These are phyloP conservation scores for Cydia strobilella DNA, from an alignment of 1,140 invertebrate genomes.

Conservation along the genomic window DNA sequence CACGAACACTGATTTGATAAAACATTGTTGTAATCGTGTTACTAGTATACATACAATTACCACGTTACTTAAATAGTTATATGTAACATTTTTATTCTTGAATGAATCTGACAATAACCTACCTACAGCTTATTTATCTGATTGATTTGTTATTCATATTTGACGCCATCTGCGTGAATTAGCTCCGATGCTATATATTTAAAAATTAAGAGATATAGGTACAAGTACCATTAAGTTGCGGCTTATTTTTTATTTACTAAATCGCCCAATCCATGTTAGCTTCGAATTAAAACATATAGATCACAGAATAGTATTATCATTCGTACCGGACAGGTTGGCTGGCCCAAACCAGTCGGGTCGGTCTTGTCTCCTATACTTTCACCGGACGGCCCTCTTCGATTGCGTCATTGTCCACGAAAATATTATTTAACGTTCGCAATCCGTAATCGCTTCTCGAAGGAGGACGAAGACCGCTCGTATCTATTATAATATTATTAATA, in stretches of 20 bases:
- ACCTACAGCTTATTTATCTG: too few species aligned
- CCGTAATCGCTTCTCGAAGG: constrained; percentile 14
- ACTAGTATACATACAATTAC: not conserved
- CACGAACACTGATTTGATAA: constrained; percentile 50
- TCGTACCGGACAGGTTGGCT: constrained; percentile 19
- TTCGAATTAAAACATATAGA: not conserved
- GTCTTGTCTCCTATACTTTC: constrained; percentile 27
- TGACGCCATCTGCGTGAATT: not conserved
- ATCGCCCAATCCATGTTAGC: not conserved
- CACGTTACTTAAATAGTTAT: not conserved
- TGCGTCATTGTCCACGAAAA: constrained; percentile 33
- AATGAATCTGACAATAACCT: too few species aligned
- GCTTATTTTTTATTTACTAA: not conserved
- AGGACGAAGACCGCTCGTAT: constrained; percentile 35
- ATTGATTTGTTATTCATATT: too few species aligned
- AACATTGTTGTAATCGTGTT: constrained; percentile 19
- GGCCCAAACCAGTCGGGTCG: constrained; percentile 25
- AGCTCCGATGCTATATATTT: not conserved
- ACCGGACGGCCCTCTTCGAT: constrained; percentile 25
- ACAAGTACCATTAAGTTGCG: not conserved
- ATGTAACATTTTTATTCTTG: too few species aligned
- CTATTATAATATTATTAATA: constrained; percentile 22
- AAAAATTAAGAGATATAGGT: not conserved
- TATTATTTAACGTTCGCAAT: constrained; percentile 34
- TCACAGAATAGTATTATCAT: constrained; percentile 14